Conservation (phyloP, 35 echinoderm and acorn worm species). For the Apostichopus californicus region DNA sequence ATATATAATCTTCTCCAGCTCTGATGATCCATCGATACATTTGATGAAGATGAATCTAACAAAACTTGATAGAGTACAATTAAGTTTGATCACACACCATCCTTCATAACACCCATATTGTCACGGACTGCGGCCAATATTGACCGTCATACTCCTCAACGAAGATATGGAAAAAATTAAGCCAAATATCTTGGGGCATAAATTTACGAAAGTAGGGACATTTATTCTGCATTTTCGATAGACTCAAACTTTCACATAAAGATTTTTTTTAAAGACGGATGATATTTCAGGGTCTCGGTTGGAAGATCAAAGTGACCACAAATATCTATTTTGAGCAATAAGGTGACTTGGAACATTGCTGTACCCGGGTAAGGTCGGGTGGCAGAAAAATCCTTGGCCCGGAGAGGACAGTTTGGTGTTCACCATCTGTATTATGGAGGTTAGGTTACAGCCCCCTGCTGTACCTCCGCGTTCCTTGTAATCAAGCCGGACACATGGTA, state of each 20-base stretch:
- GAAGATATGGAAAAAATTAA: constrained; percentile 22
- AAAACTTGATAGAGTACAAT: neutral
- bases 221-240: neutral
- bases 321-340: constrained; percentile 32
- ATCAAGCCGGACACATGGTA: constrained; percentile 28
- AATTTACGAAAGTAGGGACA: neutral
- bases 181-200: constrained; percentile 30
- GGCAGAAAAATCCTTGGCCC: constrained; percentile 14
- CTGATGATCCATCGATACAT: neutral
- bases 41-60: neutral
- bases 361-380: neutral
- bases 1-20: neutral
- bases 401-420: constrained; percentile 1
- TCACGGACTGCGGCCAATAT: constrained; percentile 36
- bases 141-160: neutral
- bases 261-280: neutral
- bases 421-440: constrained; percentile 22
- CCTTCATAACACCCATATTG: neutral
- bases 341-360: neutral
- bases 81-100: neutral
- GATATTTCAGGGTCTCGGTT: neutral
- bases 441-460: constrained; percentile 36
- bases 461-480: constrained; percentile 16
- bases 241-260: neutral
- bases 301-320: constrained; percentile 29